Conservation (phyloP, 2,113 vertebrate genomes). For the Thalassoma bifasciatum region DNA sequence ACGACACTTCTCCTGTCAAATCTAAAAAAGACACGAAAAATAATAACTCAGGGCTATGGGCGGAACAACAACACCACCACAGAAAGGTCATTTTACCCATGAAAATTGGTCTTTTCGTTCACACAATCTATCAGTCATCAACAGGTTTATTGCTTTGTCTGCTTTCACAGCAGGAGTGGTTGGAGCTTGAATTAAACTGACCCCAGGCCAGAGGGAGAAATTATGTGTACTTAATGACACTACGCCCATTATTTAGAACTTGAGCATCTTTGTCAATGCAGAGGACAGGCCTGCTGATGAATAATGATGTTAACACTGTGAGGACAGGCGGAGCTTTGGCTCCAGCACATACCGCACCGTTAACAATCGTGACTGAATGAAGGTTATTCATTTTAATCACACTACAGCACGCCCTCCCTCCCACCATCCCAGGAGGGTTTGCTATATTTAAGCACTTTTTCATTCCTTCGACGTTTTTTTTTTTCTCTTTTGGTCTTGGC, state of each 20-base stretch:
- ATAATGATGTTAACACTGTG: conserved; percentile 54
- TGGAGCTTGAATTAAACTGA: conserved; percentile 56
- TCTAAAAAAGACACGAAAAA: conserved; percentile 63
- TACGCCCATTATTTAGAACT: conserved; percentile 61
- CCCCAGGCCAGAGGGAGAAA: conserved; percentile 44
- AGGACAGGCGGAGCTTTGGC: conserved; percentile 38
- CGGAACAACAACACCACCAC: conserved; percentile 38
- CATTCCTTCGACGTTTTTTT: conserved; percentile 59
- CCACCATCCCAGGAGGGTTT: conserved; percentile 68
- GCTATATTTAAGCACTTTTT: conserved; percentile 82
- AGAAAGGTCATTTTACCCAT: conserved; percentile 67
- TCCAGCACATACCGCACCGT: conserved; percentile 32
- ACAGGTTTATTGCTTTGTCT: conserved; percentile 39
- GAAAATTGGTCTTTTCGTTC: conserved; percentile 58
- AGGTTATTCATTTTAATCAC: conserved; percentile 82
- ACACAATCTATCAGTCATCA: conserved; percentile 68
- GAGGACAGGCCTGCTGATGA: conserved; percentile 63
- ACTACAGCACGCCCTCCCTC: conserved; percentile 67
- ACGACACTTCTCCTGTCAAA: conserved; percentile 64
- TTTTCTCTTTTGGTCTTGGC: conserved; percentile 68
- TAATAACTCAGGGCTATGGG: conserved; percentile 58
- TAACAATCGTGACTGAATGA: conserved; percentile 74
- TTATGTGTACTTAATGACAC: conserved; percentile 52
- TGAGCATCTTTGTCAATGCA: conserved; percentile 40
- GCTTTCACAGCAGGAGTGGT: conserved; percentile 36